Base-by-base conservation (phyloP, 2,888 invertebrate genomes). In the Chalcis sispes region DNA sequence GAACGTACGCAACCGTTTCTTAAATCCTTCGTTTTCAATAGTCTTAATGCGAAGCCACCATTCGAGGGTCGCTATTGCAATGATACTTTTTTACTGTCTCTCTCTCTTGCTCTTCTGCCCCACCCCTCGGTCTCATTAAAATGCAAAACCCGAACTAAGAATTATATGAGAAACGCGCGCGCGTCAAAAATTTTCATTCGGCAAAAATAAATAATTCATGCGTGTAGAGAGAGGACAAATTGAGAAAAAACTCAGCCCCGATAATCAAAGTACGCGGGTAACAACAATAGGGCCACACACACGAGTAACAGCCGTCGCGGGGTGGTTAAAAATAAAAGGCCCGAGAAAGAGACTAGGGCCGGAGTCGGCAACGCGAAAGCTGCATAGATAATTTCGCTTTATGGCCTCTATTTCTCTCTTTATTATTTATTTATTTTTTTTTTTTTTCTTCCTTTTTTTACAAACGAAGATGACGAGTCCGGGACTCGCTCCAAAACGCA, bases 371-470 rank as follows among this genome's bases (percentile, higher is more conserved):
- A 20, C 27, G 20, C 36, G 29, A 67, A 74, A 59, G 52, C 32
- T 74, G 67, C 67, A 74, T 73, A 74, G 67, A 74, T 67, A 74
- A 74, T 74, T 75, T 75, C 36, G 66, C 56, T 73, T 74, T 67
- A 74, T 54, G 25, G 20, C 27, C 54, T 56, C 36, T 7, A n/a
- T 8, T 36, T 61, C 42, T 42, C n/a, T 61, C 42, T 42, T n/a
- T 61, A n/a, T 2, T 8, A 8, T n/a, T n/a, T n/a, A n/a, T n/a
- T n/a, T n/a, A n/a, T n/a, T n/a, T n/a, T n/a, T n/a, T n/a, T n/a
- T n/a, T n/a, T n/a, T n/a, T n/a, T n/a, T n/a, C n/a, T n/a, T n/a
- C n/a, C n/a, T n/a, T n/a, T n/a, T n/a, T n/a, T n/a, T n/a, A n/a
- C n/a, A n/a, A n/a, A n/a, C n/a, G n/a, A n/a, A n/a, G n/a, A n/a